Conservation (phyloP, 2,888 invertebrate species). For the Falcaria lacertinaria region DNA sequence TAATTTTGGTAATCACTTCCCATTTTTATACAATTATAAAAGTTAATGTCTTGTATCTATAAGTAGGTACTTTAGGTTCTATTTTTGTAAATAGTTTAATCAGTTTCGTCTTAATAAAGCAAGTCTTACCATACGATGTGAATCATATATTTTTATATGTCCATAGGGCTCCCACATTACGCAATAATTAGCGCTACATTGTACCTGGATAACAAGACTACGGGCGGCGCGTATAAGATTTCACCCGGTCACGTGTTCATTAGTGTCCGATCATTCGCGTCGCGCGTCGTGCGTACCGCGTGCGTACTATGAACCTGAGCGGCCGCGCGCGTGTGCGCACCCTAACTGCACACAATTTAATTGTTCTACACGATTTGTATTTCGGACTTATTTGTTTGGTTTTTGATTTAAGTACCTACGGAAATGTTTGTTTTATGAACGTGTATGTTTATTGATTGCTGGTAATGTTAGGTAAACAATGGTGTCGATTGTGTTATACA, state of each 20-base stretch:
- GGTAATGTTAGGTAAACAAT: too few species aligned
- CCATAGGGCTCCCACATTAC: background rate
- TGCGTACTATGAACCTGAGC: constrained; percentile 14
- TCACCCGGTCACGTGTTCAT: constrained; percentile 53
- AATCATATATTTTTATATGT: too few species aligned
- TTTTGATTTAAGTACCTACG: background rate
- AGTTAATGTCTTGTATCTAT: too few species aligned
- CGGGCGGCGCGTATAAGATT: constrained; percentile 25
- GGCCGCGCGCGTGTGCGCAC: constrained; percentile 18
- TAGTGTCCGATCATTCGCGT: constrained; percentile 23
- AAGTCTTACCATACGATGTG: too few species aligned
- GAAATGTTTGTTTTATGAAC: background rate
- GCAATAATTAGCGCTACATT: background rate
- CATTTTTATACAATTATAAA: too few species aligned
- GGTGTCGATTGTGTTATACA: too few species aligned
- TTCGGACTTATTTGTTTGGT: constrained; percentile 3
- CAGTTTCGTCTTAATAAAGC: too few species aligned
- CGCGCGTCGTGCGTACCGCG: background rate
- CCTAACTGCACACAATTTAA: constrained; percentile 44
- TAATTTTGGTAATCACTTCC: too few species aligned
- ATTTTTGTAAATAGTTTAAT: too few species aligned
- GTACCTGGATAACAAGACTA: constrained; percentile 11
- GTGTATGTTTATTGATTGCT: too few species aligned
- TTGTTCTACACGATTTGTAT: constrained; percentile 68
- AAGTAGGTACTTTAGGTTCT: too few species aligned